Base-by-base conservation (phyloP, 1,140 invertebrate species). In the Drosophila oshimai region DNA sequence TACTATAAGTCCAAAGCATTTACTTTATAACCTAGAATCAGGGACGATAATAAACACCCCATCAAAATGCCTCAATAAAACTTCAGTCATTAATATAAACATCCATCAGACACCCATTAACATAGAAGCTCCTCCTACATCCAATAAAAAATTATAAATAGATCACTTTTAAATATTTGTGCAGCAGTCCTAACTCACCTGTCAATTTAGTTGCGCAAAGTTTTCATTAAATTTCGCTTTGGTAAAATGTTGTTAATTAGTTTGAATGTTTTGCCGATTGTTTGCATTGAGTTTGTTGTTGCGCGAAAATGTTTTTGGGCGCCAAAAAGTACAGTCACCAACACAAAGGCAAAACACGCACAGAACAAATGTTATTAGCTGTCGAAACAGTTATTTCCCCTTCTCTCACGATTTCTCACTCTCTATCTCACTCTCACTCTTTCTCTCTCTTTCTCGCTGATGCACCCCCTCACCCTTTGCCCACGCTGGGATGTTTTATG, bases 311-410 rank as follows among this genome's bases (percentile, higher is more conserved):
- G 41, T 34, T 57, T 81, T 83, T 83, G 58, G 70, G 79, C 70
- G 79, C 74, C 79, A 86, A 86, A 81, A 83, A 86, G 74, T 83
- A 86, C 79, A 83, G 80, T 83, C 64, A 74, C 67, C 24, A 26
- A 70, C 42, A 47, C 62, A 49, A 13, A 29, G 28, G 31, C 7
- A 28, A 34, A 17, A 10, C 42, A 10, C 41, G 22, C 28, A 39
- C 45, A 33, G 20, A 31, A 39, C 22, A 34, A 70, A 15, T 71
- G 65, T 44, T 71, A 71, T 71, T 71, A 71, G 68, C 67, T 60
- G 44, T 71, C 54, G 18, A 60, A 71, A 61, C 29, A 49, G 65
- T 69, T 50, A 37, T 57, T 34, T 71, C 46, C 29, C 50, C 12
- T 34, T 17, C 31, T 20, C 57, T 47, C 20, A 29, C 50, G 10